These are phyloP conservation scores for Platerodrilus igneus DNA, from an alignment of 2,888 invertebrate species.

Conservation along the genomic window DNA sequence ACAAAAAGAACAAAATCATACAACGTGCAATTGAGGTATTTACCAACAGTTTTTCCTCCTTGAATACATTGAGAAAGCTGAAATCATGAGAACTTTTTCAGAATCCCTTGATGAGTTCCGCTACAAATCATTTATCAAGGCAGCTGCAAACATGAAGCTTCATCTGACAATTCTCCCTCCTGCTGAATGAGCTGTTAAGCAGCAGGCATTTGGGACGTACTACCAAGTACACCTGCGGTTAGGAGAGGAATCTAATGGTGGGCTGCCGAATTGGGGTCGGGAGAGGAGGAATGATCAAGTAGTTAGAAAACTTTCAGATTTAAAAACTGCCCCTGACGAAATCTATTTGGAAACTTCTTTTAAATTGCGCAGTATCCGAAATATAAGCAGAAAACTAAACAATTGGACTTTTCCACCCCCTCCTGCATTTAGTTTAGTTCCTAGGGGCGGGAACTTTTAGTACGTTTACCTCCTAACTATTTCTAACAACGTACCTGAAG, in stretches of 20 bases:
- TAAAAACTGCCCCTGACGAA: too few species aligned
- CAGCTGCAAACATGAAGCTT: slow-evolving; percentile 2
- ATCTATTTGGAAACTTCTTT: too few species aligned
- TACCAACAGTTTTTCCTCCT: too few species aligned
- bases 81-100: background rate
- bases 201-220: slow-evolving; percentile 8
- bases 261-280: background rate
- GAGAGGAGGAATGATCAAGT: slow-evolving; percentile 1
- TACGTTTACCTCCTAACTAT: too few species aligned
- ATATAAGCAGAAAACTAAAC: too few species aligned
- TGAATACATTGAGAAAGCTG: background rate
- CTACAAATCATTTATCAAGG: slow-evolving; percentile 7
- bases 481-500: too few species aligned
- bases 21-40: slow-evolving; percentile 3
- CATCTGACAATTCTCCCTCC: slow-evolving; percentile 5
- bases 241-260: too few species aligned
- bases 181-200: slow-evolving; percentile 1
- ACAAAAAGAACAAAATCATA: slow-evolving; percentile 7
- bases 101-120: slow-evolving; percentile 7
- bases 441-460: too few species aligned
- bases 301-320: too few species aligned
- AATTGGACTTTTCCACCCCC: too few species aligned
- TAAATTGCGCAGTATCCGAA: too few species aligned
- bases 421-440: too few species aligned
- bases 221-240: slow-evolving; percentile 8